phyloP scores from a whole-genome alignment of 2,888 invertebrate genomes.

The Arctia plantaginis region DNA sequence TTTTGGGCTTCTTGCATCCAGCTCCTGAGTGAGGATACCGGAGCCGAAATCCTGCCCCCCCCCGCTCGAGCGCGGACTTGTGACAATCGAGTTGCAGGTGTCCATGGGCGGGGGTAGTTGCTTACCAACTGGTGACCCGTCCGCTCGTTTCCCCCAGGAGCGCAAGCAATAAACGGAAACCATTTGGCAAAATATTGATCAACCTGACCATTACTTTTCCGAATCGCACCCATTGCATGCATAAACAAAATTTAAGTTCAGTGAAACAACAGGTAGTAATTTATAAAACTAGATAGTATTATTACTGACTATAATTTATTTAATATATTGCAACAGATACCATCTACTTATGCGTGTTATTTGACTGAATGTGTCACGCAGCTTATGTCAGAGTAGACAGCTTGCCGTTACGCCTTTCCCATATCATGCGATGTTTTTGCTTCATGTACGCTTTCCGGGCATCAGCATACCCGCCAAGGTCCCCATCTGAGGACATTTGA shows the following conservation, averaged over 20 bases:
- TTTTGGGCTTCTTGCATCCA: too few species aligned
- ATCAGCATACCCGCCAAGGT: conserved; percentile 92
- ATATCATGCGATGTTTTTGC: conserved; percentile 99
- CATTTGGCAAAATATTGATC: neutral
- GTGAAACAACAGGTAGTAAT: neutral
- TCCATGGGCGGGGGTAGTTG: too few species aligned
- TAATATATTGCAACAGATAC: conserved; percentile 61
- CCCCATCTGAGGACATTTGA: conserved; percentile 90
- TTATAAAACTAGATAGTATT: conserved; percentile 21
- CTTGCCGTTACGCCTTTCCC: conserved; percentile 97
- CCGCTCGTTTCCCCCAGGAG: neutral
- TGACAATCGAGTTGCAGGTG: too few species aligned
- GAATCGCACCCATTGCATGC: neutral
- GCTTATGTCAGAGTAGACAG: conserved; percentile 70
- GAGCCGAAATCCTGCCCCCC: too few species aligned
- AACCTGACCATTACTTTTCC: neutral
- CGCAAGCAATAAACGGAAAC: neutral
- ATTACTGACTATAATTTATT: conserved; percentile 54
- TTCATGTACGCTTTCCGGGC: conserved; percentile 96
- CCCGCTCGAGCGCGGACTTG: too few species aligned
- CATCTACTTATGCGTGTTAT: conserved; percentile 58
- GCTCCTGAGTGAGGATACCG: too few species aligned
- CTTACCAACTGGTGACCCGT: too few species aligned
- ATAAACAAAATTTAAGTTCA: neutral
- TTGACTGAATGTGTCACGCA: conserved; percentile 6